Evolutionary conservation across 2,797 vertebrate species (phyloP), one percentile per base, ranked within the genome.

Genomic region (Distichodus sexfasciatus): DNA sequence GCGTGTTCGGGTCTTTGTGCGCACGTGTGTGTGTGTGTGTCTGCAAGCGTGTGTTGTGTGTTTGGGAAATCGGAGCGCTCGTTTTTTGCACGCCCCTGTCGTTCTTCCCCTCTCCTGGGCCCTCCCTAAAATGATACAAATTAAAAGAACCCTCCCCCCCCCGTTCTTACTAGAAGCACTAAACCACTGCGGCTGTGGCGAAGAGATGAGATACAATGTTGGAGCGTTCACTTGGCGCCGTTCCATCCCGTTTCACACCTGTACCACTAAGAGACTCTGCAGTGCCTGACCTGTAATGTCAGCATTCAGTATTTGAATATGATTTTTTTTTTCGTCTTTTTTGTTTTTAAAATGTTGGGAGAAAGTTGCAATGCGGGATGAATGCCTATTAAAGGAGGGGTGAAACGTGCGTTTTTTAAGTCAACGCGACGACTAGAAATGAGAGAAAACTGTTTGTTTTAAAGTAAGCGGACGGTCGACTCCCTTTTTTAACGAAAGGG

Each of bases 131-230:
- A n/a, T n/a, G n/a, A n/a, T n/a, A n/a, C n/a, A n/a, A n/a, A n/a
- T n/a, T n/a, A n/a, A n/a, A n/a, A n/a, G n/a, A n/a, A n/a, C n/a
- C 35, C 40, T 23, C 36, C 57, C 76, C 26, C 57, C 60, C 40
- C 73, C 51, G 61, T 53, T 71, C 50, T 36, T 40, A 41, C 46
- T 78, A 85, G 84, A 90, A 86, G 85, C 87, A 89, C 88, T 85
- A 87, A 82, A 82, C 76, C 73, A 71, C 87, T 84, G 75, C 79
- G 77, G 86, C 85, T 84, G 82, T 88, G 86, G 91, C 84, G 85
- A 77, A 91, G 81, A 86, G 87, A n/a, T n/a, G n/a, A n/a, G 86
- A 89, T 86, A 87, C 87, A 85, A 80, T 85, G 81, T 79, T 87
- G 84, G 88, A 89, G 84, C 83, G 80, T 80, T 44, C 28, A 23